These are phyloP conservation scores for Turdus rufiventris DNA, from an alignment of 2,113 vertebrate species.

Conservation along the genomic window DNA sequence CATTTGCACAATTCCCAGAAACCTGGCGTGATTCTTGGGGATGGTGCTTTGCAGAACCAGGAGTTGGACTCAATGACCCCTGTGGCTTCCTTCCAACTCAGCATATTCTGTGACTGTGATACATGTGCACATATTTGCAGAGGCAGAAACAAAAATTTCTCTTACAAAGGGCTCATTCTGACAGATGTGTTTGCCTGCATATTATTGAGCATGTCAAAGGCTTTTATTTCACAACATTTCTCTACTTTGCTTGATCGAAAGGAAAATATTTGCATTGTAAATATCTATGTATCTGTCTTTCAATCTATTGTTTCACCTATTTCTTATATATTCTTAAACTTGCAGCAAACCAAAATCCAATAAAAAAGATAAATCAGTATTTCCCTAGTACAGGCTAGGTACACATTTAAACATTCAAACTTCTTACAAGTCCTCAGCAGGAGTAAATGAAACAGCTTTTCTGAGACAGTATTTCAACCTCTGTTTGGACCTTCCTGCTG, in stretches of 20 bases:
- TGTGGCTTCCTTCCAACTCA: neutral
- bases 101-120: neutral
- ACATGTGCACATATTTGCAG: neutral
- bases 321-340: neutral
- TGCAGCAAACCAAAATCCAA: neutral
- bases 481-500: neutral
- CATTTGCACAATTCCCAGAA: fast-evolving
- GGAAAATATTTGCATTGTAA: neutral
- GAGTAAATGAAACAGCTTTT: neutral
- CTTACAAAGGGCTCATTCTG: neutral
- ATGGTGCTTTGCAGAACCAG: neutral
- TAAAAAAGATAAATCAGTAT: neutral
- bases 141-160: neutral
- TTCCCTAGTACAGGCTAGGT: neutral
- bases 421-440: neutral
- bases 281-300: neutral
- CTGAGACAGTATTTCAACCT: neutral
- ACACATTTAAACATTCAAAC: neutral
- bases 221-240: neutral
- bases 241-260: neutral
- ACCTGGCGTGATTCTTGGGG: neutral
- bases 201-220: neutral
- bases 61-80: fast-evolving
- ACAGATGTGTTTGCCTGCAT: neutral
- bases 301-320: neutral